Evolutionary conservation across 1,140 invertebrate species (phyloP).

Genomic region (Drosophila funebris): DNA sequence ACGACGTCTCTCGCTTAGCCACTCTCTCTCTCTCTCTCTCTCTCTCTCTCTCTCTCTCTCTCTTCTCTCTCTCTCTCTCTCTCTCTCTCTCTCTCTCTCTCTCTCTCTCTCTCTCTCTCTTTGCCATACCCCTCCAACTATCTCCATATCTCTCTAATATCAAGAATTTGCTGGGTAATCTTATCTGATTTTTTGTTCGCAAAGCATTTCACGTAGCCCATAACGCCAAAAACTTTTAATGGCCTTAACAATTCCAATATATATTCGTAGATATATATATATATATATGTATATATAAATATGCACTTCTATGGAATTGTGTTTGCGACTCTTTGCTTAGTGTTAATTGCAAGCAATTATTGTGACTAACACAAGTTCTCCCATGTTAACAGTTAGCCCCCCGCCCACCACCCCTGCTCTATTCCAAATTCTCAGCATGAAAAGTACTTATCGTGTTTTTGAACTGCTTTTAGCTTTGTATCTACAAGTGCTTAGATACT

Average conservation of each 20-base stretch:
- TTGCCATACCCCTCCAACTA: no score
- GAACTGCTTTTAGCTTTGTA: not conserved
- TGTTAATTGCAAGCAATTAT: not conserved
- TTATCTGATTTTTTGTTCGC: conserved; percentile 19
- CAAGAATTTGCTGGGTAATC: conserved; percentile 23
- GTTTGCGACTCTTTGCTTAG: not conserved
- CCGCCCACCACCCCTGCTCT: not conserved
- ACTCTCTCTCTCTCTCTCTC: not conserved
- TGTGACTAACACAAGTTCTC: conserved; percentile 8
- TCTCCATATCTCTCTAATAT: not conserved
- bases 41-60: not conserved
- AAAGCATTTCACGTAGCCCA: conserved; percentile 4
- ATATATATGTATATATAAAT: no score
- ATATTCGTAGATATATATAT: not conserved
- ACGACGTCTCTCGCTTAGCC: not conserved
- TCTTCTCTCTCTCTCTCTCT: not conserved
- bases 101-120: not conserved
- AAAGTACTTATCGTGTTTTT: not conserved
- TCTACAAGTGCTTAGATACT: not conserved
- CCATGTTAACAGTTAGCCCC: not conserved
- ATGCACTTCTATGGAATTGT: no score
- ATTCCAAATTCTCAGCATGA: not conserved
- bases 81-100: not conserved
- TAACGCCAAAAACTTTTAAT: conserved; percentile 26
- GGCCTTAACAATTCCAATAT: conserved; percentile 3